Percentiles rank a stretch among this genome's conserved stretches.
Evolutionary conservation across 2,888 invertebrate species (phyloP).

Genomic region (Eumacrocentrus americanus): DNA sequence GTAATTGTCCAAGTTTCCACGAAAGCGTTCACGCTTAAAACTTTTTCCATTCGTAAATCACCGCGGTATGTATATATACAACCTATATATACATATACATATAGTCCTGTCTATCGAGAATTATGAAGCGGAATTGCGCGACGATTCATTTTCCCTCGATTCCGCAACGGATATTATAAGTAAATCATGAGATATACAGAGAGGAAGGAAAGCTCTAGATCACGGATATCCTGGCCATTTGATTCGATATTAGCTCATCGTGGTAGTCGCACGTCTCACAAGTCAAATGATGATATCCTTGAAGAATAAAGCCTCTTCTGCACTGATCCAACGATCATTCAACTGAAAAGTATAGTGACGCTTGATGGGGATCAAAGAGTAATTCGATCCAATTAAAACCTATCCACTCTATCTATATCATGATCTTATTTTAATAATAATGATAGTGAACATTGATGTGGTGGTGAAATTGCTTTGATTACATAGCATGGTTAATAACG

Average conservation of each 20-base stretch:
- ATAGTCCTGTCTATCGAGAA: constrained; percentile 33
- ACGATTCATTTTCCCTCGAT: not conserved
- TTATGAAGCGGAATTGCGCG: constrained; percentile 27
- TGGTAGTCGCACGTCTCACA: not conserved
- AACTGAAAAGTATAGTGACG: constrained; percentile 1
- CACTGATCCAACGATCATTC: not conserved
- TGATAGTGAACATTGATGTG: too few relatives aligned
- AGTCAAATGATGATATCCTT: not conserved
- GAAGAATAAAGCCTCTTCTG: not conserved
- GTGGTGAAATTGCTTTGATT: too few relatives aligned
- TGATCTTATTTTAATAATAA: too few relatives aligned
- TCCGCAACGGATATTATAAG: not conserved
- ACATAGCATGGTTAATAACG: too few relatives aligned
- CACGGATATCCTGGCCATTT: constrained; percentile 1
- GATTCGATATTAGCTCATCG: constrained; percentile 28
- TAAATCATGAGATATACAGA: not conserved
- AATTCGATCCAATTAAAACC: constrained; percentile 15
- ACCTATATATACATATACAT: constrained; percentile 41
- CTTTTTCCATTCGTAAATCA: constrained; percentile 20
- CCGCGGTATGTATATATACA: constrained; percentile 9
- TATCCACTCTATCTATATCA: too few relatives aligned
- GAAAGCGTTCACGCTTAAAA: constrained; percentile 7
- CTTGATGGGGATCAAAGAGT: constrained; percentile 4
- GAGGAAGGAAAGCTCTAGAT: constrained; percentile 3
- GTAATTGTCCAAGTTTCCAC: constrained; percentile 49